Base-by-base conservation (phyloP, 2,797 vertebrate genomes). In the Margarornis squamiger region DNA sequence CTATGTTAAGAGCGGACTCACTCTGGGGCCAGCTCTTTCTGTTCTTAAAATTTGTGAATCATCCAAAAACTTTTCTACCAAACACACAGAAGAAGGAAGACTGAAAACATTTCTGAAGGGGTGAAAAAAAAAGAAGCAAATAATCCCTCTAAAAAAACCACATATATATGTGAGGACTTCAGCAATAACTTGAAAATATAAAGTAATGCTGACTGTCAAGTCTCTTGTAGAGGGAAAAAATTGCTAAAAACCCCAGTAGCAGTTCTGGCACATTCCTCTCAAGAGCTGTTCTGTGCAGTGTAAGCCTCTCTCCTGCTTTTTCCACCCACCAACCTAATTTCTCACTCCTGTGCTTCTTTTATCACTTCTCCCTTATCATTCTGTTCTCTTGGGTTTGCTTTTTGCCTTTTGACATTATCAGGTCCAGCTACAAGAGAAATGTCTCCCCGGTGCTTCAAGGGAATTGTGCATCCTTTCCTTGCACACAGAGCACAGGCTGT, bases 1-100 rank as follows among this genome's bases (percentile, higher is more conserved):
- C 95, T 92, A 84, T 84, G 59, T 57, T 94, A 93, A 88, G 39
- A 93, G 93, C 85, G 43, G 62, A 74, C 61, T 83, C 86, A 94
- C 85, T 94, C 93, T 46, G 7, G 45, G 45, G 45, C 6, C 39
- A 5, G 8, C 43, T 91, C 82, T 73, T 86, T 94, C 91, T 93
- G 85, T 81, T 92, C 82, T 81, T 78, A 78, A 95, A 81, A 88
- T 59, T 70, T 58, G 27, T 90, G 91, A 94, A 90, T 92, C 76
- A 91, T 75, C n/a, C 58, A 76, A 86, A 78, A 92, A 88, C n/a
- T 39, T 86, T 90, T 90, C 57, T 73, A 86, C 38, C 59, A 91
- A 95, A 88, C 41, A 14, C 36, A 84, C 58, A 88, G 79, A 80
- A 85, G 85, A 95, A 70, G 59, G 73, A 91, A 76, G 59, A 74